Evolutionary conservation across 2,888 invertebrate species (phyloP).

Genomic region (Spialia ferax): DNA sequence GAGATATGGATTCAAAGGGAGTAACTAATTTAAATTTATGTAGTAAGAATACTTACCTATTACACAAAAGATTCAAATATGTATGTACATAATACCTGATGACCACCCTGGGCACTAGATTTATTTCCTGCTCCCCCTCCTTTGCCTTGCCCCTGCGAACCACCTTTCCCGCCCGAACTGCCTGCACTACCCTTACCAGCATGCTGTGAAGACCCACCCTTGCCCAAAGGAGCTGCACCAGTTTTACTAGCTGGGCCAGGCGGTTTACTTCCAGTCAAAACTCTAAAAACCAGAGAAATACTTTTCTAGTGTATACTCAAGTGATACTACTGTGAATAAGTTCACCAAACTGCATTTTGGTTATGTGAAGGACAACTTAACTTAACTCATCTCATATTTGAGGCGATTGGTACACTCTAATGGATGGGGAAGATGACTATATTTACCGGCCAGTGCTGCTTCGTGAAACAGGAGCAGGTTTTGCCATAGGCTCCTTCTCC

Average conservation of each 20-base stretch:
- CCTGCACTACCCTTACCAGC: conserved; percentile 59
- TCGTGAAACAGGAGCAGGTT: conserved; percentile 73
- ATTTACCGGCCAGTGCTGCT: conserved; percentile 69
- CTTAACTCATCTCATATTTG: no score
- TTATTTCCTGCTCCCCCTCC: conserved; percentile 65
- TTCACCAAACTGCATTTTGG: no score
- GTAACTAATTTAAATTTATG: no score
- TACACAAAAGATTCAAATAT: background rate
- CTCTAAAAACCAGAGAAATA: conserved; percentile 40
- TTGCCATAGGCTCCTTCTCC: conserved; percentile 85
- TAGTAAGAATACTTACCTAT: background rate
- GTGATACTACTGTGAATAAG: no score
- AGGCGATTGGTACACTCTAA: no score
- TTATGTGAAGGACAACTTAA: no score
- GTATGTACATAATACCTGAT: conserved; percentile 58
- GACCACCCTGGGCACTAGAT: conserved; percentile 57
- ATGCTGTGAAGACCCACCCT: conserved; percentile 60
- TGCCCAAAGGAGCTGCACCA: conserved; percentile 71
- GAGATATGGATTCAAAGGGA: no score
- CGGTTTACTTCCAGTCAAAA: conserved; percentile 80
- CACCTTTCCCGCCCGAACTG: conserved; percentile 62
- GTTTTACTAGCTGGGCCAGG: conserved; percentile 85
- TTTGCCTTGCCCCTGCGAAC: conserved; percentile 64
- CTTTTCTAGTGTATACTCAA: no score
- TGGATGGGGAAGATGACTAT: background rate